Base-by-base conservation (phyloP, 2,113 vertebrate species). In the Cyanoliseus patagonus region DNA sequence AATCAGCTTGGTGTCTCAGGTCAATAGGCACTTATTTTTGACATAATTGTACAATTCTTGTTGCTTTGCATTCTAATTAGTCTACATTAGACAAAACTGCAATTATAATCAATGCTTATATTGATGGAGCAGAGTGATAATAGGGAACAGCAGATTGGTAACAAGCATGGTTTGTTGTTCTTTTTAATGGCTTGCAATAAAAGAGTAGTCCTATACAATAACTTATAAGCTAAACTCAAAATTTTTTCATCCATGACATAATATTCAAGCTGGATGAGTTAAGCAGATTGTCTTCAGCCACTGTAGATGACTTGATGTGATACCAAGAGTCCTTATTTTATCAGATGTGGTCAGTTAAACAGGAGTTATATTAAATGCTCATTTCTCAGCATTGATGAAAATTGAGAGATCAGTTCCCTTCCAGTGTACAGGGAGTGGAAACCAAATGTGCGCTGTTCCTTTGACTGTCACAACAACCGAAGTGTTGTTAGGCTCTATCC, bases 41-140 rank as follows among this genome's bases (percentile, higher is more conserved):
- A 98, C 97, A 97, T 98, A 98, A 98, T 98, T 99, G 97, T 98
- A 96, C 97, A 97, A 91, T 98, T 98, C 98, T 98, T 98, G 98
- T 98, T 98, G 98, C 97, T 99, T 99, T 99, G 98, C 97, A 96
- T 98, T 98, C 94, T 98, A 98, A 98, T 99, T 98, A 98, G 98
- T 99, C 97, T 97, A 97, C 94, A 90, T 97, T 98, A 98, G 98
- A 97, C 97, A 98, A 99, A 99, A 98, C 97, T 98, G 98, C 98
- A 98, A 98, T 99, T 99, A 99, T 97, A 98, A 97, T 98, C 96
- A 96, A 96, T 98, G 98, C 96, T 97, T 93, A 92, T 98, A 98
- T 98, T 79, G 98, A 98, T 95, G 96, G 97, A 98, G 97, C 94
- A 98, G 95, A 96, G 91, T 96, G 97, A 97, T 98, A 98, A 98